Evolutionary conservation across 1,140 invertebrate genomes (phyloP), one percentile per base, ranked within the genome.

Genomic region (Philopotamus ludificatus): DNA sequence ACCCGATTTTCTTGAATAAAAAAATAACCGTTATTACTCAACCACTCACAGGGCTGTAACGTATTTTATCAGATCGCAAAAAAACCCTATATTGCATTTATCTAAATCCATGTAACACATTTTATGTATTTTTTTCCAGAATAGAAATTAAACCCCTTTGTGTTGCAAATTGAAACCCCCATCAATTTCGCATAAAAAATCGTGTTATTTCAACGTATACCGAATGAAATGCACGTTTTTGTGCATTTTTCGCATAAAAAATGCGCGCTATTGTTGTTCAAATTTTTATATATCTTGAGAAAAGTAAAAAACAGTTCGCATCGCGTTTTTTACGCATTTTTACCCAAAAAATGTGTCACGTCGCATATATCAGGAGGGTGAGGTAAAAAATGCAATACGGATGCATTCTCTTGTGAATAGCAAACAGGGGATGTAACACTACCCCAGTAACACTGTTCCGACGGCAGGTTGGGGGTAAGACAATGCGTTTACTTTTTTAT

Each of bases 351-450:
- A 69, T 65, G 50, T 65, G 67, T 68, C 67, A 65, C 67, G 58
- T 44, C 61, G 34, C 4, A 58, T n/a, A n/a, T n/a, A n/a, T 58
- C n/a, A 22, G 57, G 55, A 68, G 63, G 62, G 61, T 57, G n/a
- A 61, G 44, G 50, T 39, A 58, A 66, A 63, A 63, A 67, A 69
- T 26, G 57, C 50, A 63, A 47, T 20, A 34, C 28, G 28, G 44
- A 60, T 64, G 62, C 60, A 69, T 28, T 68, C 50, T 65, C 50
- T 55, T 44, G 51, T 69, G 67, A 69, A 69, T 69, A 62, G 53
- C 60, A 66, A 66, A 45, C 42, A 69, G 64, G 68, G 65, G 64
- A 63, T 70, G 68, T 70, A 70, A 70, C 68, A 70, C 68, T 70
- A 70, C 68, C 68, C 68, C 65, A 70, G 64, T 70, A 61, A 64